A percentile compares a stretch with the other conserved stretches of the same genome.
These are phyloP conservation scores for Hyperopisus bebe DNA, from an alignment of 2,113 vertebrate genomes.

Conservation along the genomic window DNA sequence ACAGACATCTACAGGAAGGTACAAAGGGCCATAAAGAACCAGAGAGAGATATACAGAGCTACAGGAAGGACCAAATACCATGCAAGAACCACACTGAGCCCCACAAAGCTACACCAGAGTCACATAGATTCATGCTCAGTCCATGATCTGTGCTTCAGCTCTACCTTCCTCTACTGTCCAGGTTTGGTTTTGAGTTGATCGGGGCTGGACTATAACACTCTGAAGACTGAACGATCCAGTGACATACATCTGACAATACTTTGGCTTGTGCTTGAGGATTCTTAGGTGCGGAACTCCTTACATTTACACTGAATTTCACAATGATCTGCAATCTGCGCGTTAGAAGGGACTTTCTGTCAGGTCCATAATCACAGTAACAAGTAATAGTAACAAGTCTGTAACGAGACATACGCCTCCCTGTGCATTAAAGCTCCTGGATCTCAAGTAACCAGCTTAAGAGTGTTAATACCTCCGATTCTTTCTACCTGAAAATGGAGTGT, in stretches of 20 bases:
- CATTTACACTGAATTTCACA: neutral
- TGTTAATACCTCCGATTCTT: neutral
- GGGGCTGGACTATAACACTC: neutral
- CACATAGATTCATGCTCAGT: neutral
- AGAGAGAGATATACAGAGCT: neutral
- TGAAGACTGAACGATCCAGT: neutral
- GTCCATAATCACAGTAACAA: neutral
- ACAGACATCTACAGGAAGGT: neutral
- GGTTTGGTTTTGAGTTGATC: neutral
- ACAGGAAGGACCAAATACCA: neutral
- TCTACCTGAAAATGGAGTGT: neutral
- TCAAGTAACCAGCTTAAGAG: neutral
- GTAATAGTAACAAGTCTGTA: neutral
- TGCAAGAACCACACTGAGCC: neutral
- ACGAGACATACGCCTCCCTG: neutral
- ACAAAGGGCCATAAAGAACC: neutral
- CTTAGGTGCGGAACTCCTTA: neutral
- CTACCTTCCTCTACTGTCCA: neutral
- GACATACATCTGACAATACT: neutral
- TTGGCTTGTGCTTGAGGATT: neutral
- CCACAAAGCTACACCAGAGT: neutral
- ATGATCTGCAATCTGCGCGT: neutral
- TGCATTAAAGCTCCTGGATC: neutral
- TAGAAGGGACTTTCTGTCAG: neutral
- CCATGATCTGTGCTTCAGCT: neutral